Evolutionary conservation across 2,113 vertebrate species (phyloP).

Genomic region (Rhinogobius similis): DNA sequence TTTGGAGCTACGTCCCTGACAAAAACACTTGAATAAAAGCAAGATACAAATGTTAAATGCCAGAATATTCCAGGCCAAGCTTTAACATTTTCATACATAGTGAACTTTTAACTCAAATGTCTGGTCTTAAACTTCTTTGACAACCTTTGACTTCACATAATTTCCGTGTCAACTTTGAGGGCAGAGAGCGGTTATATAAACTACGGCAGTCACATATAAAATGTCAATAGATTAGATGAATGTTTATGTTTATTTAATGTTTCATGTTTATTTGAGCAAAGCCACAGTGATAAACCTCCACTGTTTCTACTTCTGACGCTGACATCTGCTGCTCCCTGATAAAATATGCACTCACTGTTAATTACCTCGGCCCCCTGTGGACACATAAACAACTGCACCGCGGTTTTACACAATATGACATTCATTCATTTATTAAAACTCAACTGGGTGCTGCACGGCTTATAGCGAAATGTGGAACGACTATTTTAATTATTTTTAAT

Average conservation of each 20-base stretch:
- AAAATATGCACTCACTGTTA: conserved; percentile 8
- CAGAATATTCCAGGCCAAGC: no score
- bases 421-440: conserved; percentile 21
- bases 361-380: background rate
- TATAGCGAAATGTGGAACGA: background rate
- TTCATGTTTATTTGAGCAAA: background rate
- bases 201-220: background rate
- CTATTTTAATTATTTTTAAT: no score
- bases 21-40: no score
- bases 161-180: background rate
- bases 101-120: background rate
- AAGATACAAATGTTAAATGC: no score
- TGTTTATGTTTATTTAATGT: no score
- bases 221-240: background rate
- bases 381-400: background rate
- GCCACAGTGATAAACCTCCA: background rate
- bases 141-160: background rate
- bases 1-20: no score
- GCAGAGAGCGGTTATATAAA: background rate
- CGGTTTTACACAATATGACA: conserved; percentile 2
- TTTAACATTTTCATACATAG: background rate
- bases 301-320: background rate
- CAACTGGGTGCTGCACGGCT: background rate
- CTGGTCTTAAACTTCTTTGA: no score
- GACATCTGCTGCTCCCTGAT: background rate